A percentile compares a stretch with the other conserved stretches of the same genome.
phyloP scores from a whole-genome alignment of 2,888 invertebrate genomes.

The Drosophila putrida region DNA sequence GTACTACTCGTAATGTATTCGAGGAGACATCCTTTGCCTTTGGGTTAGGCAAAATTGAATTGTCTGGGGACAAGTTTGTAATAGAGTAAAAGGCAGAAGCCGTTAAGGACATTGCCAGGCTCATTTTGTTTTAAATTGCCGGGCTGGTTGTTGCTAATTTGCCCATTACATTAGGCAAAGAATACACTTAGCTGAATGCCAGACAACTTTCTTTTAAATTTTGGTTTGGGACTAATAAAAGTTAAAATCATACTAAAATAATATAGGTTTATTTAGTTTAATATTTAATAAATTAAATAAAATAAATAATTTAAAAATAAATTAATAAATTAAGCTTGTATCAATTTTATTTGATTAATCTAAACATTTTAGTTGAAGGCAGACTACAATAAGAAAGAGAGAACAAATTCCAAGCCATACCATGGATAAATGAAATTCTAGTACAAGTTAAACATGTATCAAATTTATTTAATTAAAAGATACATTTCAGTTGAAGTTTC shows the following conservation, averaged over 20 bases:
- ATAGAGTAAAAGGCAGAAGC: slow-evolving; percentile 62
- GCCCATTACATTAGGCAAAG: slow-evolving; percentile 63
- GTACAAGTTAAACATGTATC: no score
- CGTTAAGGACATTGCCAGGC: slow-evolving; percentile 51
- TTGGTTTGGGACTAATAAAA: slow-evolving; percentile 22
- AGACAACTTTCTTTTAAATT: slow-evolving; percentile 10
- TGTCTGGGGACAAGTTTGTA: slow-evolving; percentile 78
- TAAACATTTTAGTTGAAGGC: no score
- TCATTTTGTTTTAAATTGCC: slow-evolving; percentile 65
- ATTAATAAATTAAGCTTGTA: no score
- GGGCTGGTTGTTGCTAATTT: slow-evolving; percentile 80
- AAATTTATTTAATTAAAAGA: neutral
- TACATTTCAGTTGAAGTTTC: slow-evolving; percentile 21
- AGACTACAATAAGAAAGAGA: neutral
- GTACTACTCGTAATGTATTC: slow-evolving; percentile 1
- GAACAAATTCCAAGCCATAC: fast-evolving
- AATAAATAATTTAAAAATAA: no score
- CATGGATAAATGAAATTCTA: neutral
- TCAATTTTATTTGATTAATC: no score
- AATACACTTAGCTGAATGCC: slow-evolving; percentile 34
- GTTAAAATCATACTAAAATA: no score
- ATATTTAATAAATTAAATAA: no score
- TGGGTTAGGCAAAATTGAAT: slow-evolving; percentile 73
- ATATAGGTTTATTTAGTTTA: no score
- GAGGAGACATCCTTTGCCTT: slow-evolving; percentile 32